A percentile compares a stretch with the other conserved stretches of the same genome.
These are phyloP conservation scores for Silurus glanis DNA, from an alignment of 2,113 vertebrate genomes.

Conservation along the genomic window DNA sequence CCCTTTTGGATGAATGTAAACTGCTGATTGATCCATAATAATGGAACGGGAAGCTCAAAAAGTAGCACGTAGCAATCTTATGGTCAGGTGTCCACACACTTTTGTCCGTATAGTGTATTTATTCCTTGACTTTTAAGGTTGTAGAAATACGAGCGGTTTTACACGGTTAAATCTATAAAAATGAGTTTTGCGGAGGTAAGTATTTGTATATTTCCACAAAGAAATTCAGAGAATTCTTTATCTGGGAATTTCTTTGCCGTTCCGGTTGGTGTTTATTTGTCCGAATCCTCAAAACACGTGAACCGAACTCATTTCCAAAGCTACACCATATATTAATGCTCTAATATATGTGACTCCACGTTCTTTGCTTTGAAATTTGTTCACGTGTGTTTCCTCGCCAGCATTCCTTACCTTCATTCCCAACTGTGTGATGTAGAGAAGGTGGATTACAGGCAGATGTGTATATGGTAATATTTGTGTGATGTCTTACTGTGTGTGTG, in stretches of 20 bases:
- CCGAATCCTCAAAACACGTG: not conserved
- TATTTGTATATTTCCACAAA: constrained; percentile 55
- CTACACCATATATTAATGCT: constrained; percentile 65
- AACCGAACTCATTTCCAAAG: constrained; percentile 9
- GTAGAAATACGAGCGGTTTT: not conserved
- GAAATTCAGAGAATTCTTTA: constrained; percentile 55
- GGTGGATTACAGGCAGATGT: constrained; percentile 47
- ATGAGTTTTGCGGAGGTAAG: constrained; percentile 61
- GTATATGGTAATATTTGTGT: constrained; percentile 5
- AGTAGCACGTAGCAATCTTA: too few species aligned
- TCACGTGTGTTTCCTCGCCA: not conserved
- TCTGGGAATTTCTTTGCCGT: constrained; percentile 61
- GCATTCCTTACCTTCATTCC: constrained; percentile 4
- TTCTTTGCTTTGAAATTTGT: constrained; percentile 19
- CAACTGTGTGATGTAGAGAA: not conserved
- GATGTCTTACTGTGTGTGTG: constrained; percentile 2
- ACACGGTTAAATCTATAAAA: not conserved
- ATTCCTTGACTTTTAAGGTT: not conserved
- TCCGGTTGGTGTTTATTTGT: not conserved
- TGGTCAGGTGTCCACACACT: too few species aligned
- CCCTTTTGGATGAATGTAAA: too few species aligned
- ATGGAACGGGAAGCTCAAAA: too few species aligned
- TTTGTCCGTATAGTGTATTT: not conserved
- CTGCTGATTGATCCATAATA: too few species aligned
- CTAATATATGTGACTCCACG: constrained; percentile 65